A percentile compares a stretch with the other conserved stretches of the same genome.
Conservation (phyloP, 2,888 invertebrate genomes). For the Tetramorium bicarinatum region DNA sequence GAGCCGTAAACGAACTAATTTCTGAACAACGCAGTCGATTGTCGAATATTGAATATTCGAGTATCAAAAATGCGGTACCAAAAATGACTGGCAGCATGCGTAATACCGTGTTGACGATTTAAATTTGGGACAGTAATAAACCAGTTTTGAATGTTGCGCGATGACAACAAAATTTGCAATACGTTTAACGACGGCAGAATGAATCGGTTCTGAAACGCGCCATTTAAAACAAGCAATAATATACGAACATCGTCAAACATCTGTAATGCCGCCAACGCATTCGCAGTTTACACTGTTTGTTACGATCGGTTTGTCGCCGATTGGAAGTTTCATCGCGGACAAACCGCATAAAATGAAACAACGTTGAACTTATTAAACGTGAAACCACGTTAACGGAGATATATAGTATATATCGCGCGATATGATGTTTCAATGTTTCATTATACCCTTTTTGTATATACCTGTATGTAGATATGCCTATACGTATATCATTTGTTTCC, state of each 20-base stretch:
- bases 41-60: conserved; percentile 20
- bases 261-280: conserved; percentile 13
- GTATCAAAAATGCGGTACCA: background rate
- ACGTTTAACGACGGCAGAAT: conserved; percentile 21
- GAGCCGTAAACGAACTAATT: conserved; percentile 3
- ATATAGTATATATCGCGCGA: background rate
- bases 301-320: conserved; percentile 35
- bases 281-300: conserved; percentile 28
- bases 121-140: conserved; percentile 31
- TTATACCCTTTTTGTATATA: background rate
- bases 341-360: conserved; percentile 45
- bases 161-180: conserved; percentile 41
- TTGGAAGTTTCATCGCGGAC: conserved; percentile 38
- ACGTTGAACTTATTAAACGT: conserved; percentile 37
- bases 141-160: background rate
- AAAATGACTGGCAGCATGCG: conserved; percentile 11
- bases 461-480: background rate
- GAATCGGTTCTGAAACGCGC: conserved; percentile 9
- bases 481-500: background rate
- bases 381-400: conserved; percentile 28
- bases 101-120: background rate
- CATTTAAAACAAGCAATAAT: conserved; percentile 53
- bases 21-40: conserved; percentile 17
- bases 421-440: conserved; percentile 12
- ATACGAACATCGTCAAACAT: conserved; percentile 20